These are phyloP conservation scores for Oryzaephilus surinamensis DNA, from an alignment of 1,140 invertebrate genomes.

Conservation along the genomic window DNA sequence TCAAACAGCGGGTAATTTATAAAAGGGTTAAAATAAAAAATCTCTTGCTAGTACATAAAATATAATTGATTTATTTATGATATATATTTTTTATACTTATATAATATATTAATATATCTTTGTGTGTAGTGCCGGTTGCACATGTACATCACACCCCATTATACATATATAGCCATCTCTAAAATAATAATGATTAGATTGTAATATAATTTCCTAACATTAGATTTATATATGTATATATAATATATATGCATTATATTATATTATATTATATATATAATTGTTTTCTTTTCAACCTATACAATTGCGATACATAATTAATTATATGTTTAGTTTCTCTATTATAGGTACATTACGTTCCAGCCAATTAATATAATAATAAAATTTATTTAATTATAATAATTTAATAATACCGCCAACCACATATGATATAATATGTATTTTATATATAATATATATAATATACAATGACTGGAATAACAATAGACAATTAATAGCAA, in stretches of 20 bases:
- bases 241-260: constrained; percentile 13
- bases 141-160: constrained; percentile 24
- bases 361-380: constrained; percentile 23
- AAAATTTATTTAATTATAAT: constrained; percentile 26
- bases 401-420: too few relatives aligned
- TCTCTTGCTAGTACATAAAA: constrained; percentile 28
- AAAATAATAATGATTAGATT: constrained; percentile 25
- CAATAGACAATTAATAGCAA: constrained; percentile 18
- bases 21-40: constrained; percentile 22
- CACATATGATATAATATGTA: too few relatives aligned
- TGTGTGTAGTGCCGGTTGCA: constrained; percentile 15
- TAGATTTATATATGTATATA: constrained; percentile 20
- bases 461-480: constrained; percentile 29
- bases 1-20: too few relatives aligned
- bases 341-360: constrained; percentile 23
- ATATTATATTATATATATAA: constrained; percentile 13
- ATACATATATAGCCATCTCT: constrained; percentile 25
- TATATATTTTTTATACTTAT: constrained; percentile 24
- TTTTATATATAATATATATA: constrained; percentile 18
- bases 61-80: constrained; percentile 29
- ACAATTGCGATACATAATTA: too few relatives aligned
- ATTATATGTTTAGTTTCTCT: too few relatives aligned
- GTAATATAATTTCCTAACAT: constrained; percentile 22
- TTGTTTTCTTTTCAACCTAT: too few relatives aligned
- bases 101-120: constrained; percentile 28